Evolutionary conservation across 2,888 invertebrate species (phyloP), one percentile per base, ranked within the genome.

Genomic region (Pammene fasciana): DNA sequence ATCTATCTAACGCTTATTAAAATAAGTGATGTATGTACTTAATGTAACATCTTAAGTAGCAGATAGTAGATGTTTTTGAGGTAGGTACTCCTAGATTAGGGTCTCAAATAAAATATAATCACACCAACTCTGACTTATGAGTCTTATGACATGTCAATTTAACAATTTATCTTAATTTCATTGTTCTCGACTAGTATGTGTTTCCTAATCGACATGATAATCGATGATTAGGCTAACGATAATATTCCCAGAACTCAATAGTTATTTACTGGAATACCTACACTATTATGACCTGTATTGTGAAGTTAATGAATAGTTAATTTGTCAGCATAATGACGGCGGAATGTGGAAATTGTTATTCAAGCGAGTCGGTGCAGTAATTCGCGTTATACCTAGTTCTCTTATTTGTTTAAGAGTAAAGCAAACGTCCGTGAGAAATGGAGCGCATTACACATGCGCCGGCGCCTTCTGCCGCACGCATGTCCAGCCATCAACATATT

Each of bases 381-480:
- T 61, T n/a, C 13, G 18, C n/a, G 54, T 52, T 67, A 38, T n/a
- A n/a, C n/a, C n/a, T 52, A 60, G 45, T 60, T 60, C 36, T 60
- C 36, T 66, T 60, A 67, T 67, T 60, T 67, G 60, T 54, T 60
- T 60, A 38, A 34, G n/a, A 34, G 18, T 54, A 54, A 50, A 59
- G 43, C 26, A 59, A 67, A 67, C 54, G 16, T 54, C 52, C 67
- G 67, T 67, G 60, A 54, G 67, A 67, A 67, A 60, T 61, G 67
- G 67, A 54, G 18, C 67, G 45, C 54, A 60, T 67, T 67, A 54
- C 60, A 54, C 54, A 54, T 46, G 67, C 67, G 55, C 55, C 54
- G 54, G 64, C 64, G 64, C 45, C 45, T 55, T 34, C 54, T n/a
- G 34, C 34, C 54, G 26, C 54, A 34, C 34, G 34, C n/a, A 54